These are phyloP conservation scores for Lepus americanus DNA, from an alignment of 2,113 vertebrate genomes.

Conservation along the genomic window DNA sequence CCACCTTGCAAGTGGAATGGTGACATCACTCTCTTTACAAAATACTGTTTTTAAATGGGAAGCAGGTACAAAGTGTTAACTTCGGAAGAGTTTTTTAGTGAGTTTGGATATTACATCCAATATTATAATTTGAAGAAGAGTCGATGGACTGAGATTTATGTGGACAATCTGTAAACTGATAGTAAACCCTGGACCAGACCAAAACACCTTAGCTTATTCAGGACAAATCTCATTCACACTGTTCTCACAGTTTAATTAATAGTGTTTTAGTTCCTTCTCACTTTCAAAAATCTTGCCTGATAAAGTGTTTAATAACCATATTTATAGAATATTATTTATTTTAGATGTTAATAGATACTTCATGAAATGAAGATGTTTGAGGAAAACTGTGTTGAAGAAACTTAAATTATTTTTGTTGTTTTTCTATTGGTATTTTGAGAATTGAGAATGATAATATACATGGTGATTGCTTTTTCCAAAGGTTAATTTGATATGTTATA, in stretches of 20 bases:
- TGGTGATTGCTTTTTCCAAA: background rate
- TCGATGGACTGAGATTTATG: background rate
- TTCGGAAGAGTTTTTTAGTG: background rate
- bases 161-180: background rate
- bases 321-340: background rate
- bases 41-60: background rate
- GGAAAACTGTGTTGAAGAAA: background rate
- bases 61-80: background rate
- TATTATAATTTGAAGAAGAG: background rate
- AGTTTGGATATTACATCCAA: background rate
- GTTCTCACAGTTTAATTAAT: background rate
- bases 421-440: slow-evolving; percentile 16
- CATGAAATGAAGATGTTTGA: background rate
- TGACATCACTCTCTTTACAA: background rate
- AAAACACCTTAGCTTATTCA: background rate
- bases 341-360: background rate
- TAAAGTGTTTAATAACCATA: background rate
- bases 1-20: background rate
- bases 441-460: background rate
- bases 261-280: background rate
- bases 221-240: background rate
- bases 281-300: background rate
- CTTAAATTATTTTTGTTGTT: background rate
- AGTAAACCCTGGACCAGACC: background rate
- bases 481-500: background rate